These are phyloP conservation scores for Macrobrachium rosenbergii DNA, from an alignment of 1,140 invertebrate species.

Conservation along the genomic window DNA sequence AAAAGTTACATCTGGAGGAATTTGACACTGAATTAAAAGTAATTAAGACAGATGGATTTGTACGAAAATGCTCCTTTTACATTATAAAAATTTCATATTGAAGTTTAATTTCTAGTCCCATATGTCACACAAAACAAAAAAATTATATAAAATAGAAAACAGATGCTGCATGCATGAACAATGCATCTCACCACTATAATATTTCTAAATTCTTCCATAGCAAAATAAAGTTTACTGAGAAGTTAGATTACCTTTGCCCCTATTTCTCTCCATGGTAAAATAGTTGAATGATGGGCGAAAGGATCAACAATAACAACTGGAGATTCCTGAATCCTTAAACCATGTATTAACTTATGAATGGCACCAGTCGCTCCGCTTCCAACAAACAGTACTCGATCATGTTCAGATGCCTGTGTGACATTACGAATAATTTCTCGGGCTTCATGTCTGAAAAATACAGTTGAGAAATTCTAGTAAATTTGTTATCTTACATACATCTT, in stretches of 20 bases:
- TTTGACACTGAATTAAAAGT: too few species aligned
- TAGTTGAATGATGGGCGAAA: constrained; percentile 80
- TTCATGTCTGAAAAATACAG: constrained; percentile 77
- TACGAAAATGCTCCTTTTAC: too few species aligned
- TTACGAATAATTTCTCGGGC: constrained; percentile 85
- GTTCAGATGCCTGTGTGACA: constrained; percentile 83
- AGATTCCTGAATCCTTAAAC: constrained; percentile 75
- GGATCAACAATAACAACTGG: constrained; percentile 82
- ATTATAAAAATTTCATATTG: too few species aligned
- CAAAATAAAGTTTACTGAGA: not conserved
- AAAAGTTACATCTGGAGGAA: too few species aligned
- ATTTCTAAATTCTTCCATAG: not conserved
- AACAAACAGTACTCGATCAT: constrained; percentile 87
- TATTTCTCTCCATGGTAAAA: constrained; percentile 87
- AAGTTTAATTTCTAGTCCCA: too few species aligned
- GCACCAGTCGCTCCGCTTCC: constrained; percentile 81
- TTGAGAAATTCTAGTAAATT: not conserved
- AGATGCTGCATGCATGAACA: too few species aligned
- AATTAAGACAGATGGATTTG: too few species aligned
- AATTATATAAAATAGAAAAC: too few species aligned
- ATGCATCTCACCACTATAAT: not conserved
- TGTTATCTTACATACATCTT: too few species aligned
- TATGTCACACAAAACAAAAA: too few species aligned
- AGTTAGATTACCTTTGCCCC: constrained; percentile 78
- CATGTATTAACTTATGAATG: constrained; percentile 79